Conservation (phyloP, 92 coral and sea anemone species). For the Hydrozoanthus gracilis region DNA sequence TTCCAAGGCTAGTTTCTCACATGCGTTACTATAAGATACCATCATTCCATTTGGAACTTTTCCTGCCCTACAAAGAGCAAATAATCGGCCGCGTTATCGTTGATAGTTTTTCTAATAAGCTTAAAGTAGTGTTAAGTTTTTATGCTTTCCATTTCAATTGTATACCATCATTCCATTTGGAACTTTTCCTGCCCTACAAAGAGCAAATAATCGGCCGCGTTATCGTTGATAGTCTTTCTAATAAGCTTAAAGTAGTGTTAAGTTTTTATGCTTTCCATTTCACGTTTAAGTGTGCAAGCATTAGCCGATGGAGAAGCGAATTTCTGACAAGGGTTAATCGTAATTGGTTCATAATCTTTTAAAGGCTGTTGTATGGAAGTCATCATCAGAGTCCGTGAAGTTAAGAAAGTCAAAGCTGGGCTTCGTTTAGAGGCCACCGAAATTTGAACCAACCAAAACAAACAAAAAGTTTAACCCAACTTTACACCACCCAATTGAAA, state of each 20-base stretch:
- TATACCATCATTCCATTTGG: conserved; percentile 73
- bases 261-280: not conserved
- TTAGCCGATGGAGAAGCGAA: too few relatives aligned
- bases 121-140: not conserved
- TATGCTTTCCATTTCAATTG: not conserved
- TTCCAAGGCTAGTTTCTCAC: conserved; percentile 76
- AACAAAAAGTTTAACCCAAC: not conserved
- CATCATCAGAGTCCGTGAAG: too few relatives aligned
- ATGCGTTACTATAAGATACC: conserved; percentile 77
- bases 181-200: conserved; percentile 83
- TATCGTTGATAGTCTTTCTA: too few relatives aligned
- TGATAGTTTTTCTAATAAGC: too few relatives aligned
- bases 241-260: not conserved
- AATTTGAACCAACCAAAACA: not conserved
- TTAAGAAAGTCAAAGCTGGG: too few relatives aligned
- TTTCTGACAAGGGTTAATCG: too few relatives aligned
- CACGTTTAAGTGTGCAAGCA: not conserved
- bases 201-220: not conserved
- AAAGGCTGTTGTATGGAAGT: too few relatives aligned
- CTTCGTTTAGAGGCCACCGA: too few relatives aligned
- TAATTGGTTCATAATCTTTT: too few relatives aligned
- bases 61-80: conserved; percentile 67
- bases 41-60: conserved; percentile 85
- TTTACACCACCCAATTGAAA: too few relatives aligned
- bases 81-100: too few relatives aligned